Percentiles rank a stretch among this genome's conserved stretches.
Evolutionary conservation across 2,888 invertebrate species (phyloP).

Genomic region (Ariolimax columbianus): DNA sequence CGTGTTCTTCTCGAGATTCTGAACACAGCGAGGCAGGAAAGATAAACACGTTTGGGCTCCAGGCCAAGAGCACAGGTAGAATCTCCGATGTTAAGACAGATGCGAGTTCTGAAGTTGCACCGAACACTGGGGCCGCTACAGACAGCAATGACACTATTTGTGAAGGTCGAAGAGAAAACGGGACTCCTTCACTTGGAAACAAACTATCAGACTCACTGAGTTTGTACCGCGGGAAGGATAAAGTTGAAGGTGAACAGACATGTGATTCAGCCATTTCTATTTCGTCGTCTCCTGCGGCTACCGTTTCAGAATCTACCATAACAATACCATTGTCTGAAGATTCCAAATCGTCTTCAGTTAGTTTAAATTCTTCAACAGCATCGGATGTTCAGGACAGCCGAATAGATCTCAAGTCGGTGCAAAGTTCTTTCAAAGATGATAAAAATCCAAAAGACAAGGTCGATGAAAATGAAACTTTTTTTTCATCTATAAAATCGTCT

Average conservation of each 20-base stretch:
- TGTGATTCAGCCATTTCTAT: not conserved
- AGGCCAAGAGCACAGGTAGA: slow-evolving; percentile 31
- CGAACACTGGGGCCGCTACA: not conserved
- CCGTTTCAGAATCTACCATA: not conserved
- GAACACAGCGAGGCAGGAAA: not conserved
- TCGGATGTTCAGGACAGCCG: not conserved
- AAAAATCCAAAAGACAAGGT: not conserved
- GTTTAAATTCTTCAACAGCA: not conserved
- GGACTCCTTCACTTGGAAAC: not conserved
- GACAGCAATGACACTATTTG: slow-evolving; percentile 34
- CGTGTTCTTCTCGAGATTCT: not conserved
- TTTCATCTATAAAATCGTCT: not conserved
- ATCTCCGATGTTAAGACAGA: not conserved
- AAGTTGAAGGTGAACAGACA: not conserved
- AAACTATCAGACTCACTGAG: not conserved
- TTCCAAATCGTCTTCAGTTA: not conserved
- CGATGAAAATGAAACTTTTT: not conserved
- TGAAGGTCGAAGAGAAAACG: slow-evolving; percentile 25
- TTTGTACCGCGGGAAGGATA: not conserved
- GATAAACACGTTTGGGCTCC: not conserved
- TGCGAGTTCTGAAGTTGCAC: not conserved
- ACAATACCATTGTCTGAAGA: not conserved
- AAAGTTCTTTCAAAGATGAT: not conserved
- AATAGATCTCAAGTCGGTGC: not conserved
- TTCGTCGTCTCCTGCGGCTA: not conserved